phyloP scores from a whole-genome alignment of 2,113 vertebrate genomes.

The Sminthopsis crassicaudata region DNA sequence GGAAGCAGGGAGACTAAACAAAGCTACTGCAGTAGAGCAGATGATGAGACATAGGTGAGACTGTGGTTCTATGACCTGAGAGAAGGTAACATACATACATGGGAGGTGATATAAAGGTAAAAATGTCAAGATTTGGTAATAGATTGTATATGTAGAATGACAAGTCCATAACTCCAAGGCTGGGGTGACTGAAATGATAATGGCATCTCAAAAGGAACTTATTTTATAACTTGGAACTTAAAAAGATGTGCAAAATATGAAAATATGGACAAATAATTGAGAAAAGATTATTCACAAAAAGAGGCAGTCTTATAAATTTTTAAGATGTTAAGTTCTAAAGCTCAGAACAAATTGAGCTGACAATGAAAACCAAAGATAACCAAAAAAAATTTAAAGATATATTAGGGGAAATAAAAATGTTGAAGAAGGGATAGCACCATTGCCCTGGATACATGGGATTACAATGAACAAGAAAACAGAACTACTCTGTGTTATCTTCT shows the following conservation, averaged over 20 bases:
- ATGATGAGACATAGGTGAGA: neutral
- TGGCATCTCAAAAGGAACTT: too few relatives aligned
- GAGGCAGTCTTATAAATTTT: neutral
- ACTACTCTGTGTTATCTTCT: neutral
- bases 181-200: neutral
- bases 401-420: neutral
- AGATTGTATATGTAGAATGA: neutral
- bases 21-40: neutral
- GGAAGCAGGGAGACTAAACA: neutral
- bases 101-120: neutral
- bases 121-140: neutral
- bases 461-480: neutral
- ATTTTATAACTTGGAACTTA: neutral
- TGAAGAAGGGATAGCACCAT: neutral
- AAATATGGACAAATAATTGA: neutral
- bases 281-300: neutral
- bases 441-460: neutral
- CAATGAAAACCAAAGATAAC: neutral
- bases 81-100: neutral
- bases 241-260: neutral
- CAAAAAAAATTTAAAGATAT: neutral
- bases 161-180: neutral
- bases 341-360: neutral
- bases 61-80: neutral
- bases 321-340: neutral